Conservation (phyloP, 2,888 invertebrate species). For the Asteroscopus sphinx region DNA sequence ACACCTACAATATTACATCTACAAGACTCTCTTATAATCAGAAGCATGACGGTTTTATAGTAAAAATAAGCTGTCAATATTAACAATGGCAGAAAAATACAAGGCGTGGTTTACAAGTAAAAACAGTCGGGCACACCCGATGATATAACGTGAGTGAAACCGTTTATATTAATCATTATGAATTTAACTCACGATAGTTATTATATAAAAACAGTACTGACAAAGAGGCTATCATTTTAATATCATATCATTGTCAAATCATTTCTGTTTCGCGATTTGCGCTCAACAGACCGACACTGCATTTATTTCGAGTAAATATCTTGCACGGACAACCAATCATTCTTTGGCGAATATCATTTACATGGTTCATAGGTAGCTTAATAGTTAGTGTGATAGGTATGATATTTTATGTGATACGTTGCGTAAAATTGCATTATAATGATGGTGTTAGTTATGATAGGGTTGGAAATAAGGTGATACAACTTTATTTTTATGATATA, state of each 20-base stretch:
- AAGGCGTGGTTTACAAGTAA: too few species aligned
- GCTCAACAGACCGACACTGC: conserved; percentile 8
- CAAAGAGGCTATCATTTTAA: conserved; percentile 5
- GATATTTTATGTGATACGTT: conserved; percentile 18
- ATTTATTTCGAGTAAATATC: conserved; percentile 25
- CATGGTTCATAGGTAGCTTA: conserved; percentile 27
- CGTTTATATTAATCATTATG: too few species aligned
- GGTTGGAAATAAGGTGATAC: neutral
- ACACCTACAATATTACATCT: too few species aligned
- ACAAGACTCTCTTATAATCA: too few species aligned
- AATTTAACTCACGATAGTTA: too few species aligned
- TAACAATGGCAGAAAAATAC: too few species aligned
- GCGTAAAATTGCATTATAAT: neutral
- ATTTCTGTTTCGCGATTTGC: conserved; percentile 26
- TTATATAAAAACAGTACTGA: conserved; percentile 9
- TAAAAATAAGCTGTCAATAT: too few species aligned
- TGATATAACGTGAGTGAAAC: too few species aligned
- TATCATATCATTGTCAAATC: conserved; percentile 14
- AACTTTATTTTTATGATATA: neutral
- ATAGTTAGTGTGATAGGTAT: conserved; percentile 4
- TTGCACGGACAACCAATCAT: conserved; percentile 25
- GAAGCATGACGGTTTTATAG: too few species aligned
- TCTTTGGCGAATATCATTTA: conserved; percentile 17
- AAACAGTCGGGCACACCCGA: too few species aligned
- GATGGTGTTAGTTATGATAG: neutral